These are phyloP conservation scores for Tetragonisca angustula DNA, from an alignment of 2,888 invertebrate genomes.

Conservation along the genomic window DNA sequence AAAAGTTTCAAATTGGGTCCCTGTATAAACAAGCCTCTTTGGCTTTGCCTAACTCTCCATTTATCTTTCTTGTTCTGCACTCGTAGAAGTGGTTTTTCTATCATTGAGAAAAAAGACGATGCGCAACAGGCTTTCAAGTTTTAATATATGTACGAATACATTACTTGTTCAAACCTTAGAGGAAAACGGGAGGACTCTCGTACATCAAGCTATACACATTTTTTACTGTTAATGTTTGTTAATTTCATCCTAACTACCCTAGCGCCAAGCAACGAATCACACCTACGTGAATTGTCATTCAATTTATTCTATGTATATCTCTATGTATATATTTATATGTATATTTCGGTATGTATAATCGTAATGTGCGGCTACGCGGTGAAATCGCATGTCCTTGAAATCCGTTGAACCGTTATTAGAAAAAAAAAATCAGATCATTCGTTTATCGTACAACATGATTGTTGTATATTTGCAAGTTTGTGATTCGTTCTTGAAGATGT, in stretches of 20 bases:
- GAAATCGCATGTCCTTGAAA: conserved; percentile 53
- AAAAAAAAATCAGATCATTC: conserved; percentile 20
- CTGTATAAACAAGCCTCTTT: conserved; percentile 60
- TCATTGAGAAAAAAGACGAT: conserved; percentile 24
- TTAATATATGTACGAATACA: conserved; percentile 51
- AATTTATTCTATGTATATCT: conserved; percentile 59
- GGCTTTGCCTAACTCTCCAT: conserved; percentile 10
- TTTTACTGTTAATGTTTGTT: conserved; percentile 70
- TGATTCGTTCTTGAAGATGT: conserved; percentile 17
- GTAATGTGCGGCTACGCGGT: conserved; percentile 58
- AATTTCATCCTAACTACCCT: conserved; percentile 70
- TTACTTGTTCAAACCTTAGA: conserved; percentile 36
- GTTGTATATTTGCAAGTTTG: conserved; percentile 22
- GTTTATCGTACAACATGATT: conserved; percentile 29
- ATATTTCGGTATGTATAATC: conserved; percentile 59
- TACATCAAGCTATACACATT: conserved; percentile 76
- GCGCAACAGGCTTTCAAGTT: conserved; percentile 21
- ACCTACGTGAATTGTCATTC: conserved; percentile 69
- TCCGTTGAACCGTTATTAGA: conserved; percentile 40
- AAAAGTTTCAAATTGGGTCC: conserved; percentile 67
- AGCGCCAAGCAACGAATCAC: conserved; percentile 70
- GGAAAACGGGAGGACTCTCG: conserved; percentile 46
- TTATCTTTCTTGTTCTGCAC: conserved; percentile 21
- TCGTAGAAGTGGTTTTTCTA: conserved; percentile 31
- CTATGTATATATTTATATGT: conserved; percentile 37